These are phyloP conservation scores for Drosophila ogumai DNA, from an alignment of 1,140 invertebrate species.

Conservation along the genomic window DNA sequence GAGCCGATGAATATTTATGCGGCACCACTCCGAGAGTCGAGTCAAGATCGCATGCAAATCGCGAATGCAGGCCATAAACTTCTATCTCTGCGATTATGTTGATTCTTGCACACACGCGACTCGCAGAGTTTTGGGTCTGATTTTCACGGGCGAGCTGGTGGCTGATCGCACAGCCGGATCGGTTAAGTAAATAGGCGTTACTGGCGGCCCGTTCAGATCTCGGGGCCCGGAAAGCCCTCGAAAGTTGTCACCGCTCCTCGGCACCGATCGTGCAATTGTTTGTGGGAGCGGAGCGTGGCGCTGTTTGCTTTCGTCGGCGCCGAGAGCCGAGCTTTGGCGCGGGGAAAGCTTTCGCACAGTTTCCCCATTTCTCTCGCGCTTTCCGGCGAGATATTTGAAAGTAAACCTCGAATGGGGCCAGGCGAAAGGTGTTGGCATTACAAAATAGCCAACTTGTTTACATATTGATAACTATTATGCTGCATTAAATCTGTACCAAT, in stretches of 20 bases:
- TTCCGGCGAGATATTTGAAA: slow-evolving; percentile 36
- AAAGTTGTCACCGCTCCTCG: slow-evolving; percentile 40
- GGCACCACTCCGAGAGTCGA: slow-evolving; percentile 13
- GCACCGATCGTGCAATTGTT: slow-evolving; percentile 46
- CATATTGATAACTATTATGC: slow-evolving; percentile 43
- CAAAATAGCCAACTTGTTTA: slow-evolving; percentile 43
- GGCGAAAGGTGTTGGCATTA: slow-evolving; percentile 68
- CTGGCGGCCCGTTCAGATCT: slow-evolving; percentile 32
- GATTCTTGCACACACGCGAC: slow-evolving; percentile 6
- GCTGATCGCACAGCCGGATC: slow-evolving; percentile 35
- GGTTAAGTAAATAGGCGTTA: slow-evolving; percentile 41
- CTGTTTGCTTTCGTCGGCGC: slow-evolving; percentile 23
- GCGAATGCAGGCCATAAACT: slow-evolving; percentile 27
- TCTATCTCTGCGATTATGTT: slow-evolving; percentile 6
- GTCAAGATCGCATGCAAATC: slow-evolving; percentile 47
- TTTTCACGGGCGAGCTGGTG: background rate
- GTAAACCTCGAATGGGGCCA: slow-evolving; percentile 41
- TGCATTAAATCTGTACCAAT: slow-evolving; percentile 20
- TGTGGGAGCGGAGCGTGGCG: slow-evolving; percentile 23
- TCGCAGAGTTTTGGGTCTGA: background rate
- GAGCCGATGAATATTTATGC: slow-evolving; percentile 27
- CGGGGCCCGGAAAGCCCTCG: slow-evolving; percentile 15
- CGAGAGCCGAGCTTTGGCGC: slow-evolving; percentile 33
- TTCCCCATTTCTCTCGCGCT: slow-evolving; percentile 33
- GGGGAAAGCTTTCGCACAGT: slow-evolving; percentile 25